Base-by-base conservation (phyloP, 1,140 invertebrate species). In the Grapholita molesta region DNA sequence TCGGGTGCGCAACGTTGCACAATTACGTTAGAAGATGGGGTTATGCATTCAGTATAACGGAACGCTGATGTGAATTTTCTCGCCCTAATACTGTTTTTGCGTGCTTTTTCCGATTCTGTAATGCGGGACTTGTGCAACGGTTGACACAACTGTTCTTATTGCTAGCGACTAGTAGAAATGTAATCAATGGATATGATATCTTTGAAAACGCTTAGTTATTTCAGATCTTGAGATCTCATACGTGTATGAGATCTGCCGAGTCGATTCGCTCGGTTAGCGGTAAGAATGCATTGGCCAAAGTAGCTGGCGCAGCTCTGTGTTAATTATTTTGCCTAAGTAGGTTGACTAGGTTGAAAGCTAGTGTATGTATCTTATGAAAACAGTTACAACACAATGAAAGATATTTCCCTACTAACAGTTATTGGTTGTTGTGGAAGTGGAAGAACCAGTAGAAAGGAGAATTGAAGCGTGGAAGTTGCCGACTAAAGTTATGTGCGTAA, bases 61-160 rank as follows among this genome's bases (percentile, higher is more conserved):
- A 86, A 85, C 82, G 78, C 64, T 78, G 79, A 89, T 91, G 89
- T 89, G 89, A 91, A 89, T 89, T 89, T 89, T 90, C 89, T 87
- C 87, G 89, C 79, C 89, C 87, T 86, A 85, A 85, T 84, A 86
- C 68, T 71, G 80, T 91, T 87, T 90, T 88, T 91, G 82, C 79
- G 25, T 61, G 68, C 73, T 80, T 85, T 83, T 86, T 81, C 81
- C 79, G 76, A 85, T 88, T 83, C 80, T 83, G 77, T 75, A 79
- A 79, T 66, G 69, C 33, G 73, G 72, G 68, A 73, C 78, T 88
- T 88, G 82, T 82, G 86, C 80, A 88, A 89, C 75, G 69, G 68
- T 73, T 69, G 67, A 67, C 64, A 68, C 68, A 67, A 66, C 73
- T 74, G 42, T 21, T 15, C 18, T n/a, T 48, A 21, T 18, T 18